Conservation (phyloP, 2,113 vertebrate species). For the Sprattus sprattus region DNA sequence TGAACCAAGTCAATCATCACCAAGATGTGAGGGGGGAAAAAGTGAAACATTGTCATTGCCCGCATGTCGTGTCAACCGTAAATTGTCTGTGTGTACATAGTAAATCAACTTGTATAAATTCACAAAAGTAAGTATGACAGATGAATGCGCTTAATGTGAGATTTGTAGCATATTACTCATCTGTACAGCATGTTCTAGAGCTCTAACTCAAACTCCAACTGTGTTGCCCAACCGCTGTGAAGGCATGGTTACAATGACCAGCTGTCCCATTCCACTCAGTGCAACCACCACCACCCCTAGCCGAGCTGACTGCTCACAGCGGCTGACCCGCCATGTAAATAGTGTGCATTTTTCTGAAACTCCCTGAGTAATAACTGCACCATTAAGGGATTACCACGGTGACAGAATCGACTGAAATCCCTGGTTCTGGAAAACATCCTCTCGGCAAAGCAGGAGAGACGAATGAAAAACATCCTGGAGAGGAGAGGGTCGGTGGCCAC, state of each 20-base stretch:
- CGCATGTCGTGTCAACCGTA: not conserved
- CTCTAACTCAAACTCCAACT: not conserved
- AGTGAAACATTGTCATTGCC: not conserved
- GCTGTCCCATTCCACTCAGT: not conserved
- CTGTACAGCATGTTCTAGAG: not conserved
- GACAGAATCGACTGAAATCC: slow-evolving; percentile 54
- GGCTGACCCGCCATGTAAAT: slow-evolving; percentile 39
- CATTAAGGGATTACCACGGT: slow-evolving; percentile 63
- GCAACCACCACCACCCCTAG: not conserved
- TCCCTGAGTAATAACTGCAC: slow-evolving; percentile 43
- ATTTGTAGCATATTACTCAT: slow-evolving; percentile 5
- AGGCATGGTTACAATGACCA: slow-evolving; percentile 10
- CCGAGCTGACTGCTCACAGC: not conserved
- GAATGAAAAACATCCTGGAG: slow-evolving; percentile 34
- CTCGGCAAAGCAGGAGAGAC: not conserved
- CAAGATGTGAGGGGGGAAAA: not conserved
- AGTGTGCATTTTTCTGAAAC: slow-evolving; percentile 46
- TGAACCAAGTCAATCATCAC: slow-evolving; percentile 9
- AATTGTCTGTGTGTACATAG: not conserved
- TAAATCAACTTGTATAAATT: slow-evolving; percentile 19
- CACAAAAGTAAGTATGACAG: slow-evolving; percentile 19
- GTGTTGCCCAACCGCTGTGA: not conserved
- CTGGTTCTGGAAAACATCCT: slow-evolving; percentile 28
- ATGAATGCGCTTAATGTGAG: slow-evolving; percentile 7
- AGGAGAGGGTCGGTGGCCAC: slow-evolving; percentile 21